These are phyloP conservation scores for Irena cyanogastra DNA, from an alignment of 2,113 vertebrate genomes.

Conservation along the genomic window DNA sequence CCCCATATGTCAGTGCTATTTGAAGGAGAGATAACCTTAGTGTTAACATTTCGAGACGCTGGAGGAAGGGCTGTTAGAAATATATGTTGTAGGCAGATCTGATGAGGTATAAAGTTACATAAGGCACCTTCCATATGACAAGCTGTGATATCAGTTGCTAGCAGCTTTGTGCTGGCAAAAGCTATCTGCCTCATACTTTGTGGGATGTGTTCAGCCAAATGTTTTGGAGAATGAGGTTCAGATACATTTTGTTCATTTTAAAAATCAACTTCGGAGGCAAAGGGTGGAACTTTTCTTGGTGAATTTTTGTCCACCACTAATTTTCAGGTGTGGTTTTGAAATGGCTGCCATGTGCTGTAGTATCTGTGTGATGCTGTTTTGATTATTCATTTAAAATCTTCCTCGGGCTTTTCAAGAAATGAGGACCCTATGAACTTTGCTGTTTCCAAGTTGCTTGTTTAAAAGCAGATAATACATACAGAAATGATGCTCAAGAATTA, in stretches of 20 bases:
- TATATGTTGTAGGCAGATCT: slow-evolving; percentile 35
- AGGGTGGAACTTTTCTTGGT: not conserved
- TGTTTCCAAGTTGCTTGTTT: not conserved
- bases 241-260: not conserved
- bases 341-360: not conserved
- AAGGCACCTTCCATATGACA: slow-evolving; percentile 33
- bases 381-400: not conserved
- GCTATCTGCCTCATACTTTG: not conserved
- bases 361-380: not conserved
- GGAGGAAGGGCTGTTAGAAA: not conserved
- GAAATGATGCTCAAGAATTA: not conserved
- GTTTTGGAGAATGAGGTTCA: not conserved
- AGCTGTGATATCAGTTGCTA: not conserved
- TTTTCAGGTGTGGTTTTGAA: not conserved
- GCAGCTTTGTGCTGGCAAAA: not conserved
- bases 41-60: not conserved
- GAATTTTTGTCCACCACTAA: not conserved
- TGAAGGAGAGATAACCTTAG: slow-evolving; percentile 3
- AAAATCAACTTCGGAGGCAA: not conserved
- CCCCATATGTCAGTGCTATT: slow-evolving; percentile 14
- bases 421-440: not conserved
- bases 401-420: not conserved
- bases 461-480: not conserved
- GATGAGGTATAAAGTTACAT: slow-evolving; percentile 29
- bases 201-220: slow-evolving; percentile 16